Percentiles rank a stretch among this genome's conserved stretches.
phyloP scores from a whole-genome alignment of 1,140 invertebrate genomes.

The Physella acuta region DNA sequence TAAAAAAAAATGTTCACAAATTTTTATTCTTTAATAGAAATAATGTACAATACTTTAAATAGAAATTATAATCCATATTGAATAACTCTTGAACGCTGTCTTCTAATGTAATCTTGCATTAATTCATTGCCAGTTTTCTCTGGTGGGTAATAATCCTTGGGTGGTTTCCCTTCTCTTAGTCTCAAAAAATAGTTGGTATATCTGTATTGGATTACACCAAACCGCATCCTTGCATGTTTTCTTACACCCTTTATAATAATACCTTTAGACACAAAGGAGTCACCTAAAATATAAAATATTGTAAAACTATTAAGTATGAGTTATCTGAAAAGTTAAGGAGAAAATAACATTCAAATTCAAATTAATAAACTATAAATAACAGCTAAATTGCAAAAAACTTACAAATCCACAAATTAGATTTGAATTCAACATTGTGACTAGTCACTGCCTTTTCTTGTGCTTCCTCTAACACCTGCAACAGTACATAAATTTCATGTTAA shows the following conservation, averaged over 20 bases:
- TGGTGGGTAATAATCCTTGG: conserved; percentile 75
- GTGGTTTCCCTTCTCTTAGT: conserved; percentile 88
- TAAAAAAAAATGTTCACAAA: too few species aligned
- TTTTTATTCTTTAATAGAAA: too few species aligned
- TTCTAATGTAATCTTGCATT: conserved; percentile 43
- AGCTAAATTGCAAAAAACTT: conserved; percentile 39
- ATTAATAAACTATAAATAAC: too few species aligned
- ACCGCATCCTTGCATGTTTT: conserved; percentile 74
- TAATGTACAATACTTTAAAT: too few species aligned
- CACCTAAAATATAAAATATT: conserved; percentile 37
- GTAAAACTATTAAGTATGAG: neutral
- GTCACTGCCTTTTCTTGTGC: conserved; percentile 84
- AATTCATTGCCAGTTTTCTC: conserved; percentile 62
- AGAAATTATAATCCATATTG: too few species aligned
- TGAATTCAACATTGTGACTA: conserved; percentile 91
- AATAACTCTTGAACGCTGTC: conserved; percentile 40
- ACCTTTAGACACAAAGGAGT: conserved; percentile 37
- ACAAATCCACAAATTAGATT: conserved; percentile 95
- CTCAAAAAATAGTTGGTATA: conserved; percentile 86
- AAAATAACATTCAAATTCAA: too few species aligned
- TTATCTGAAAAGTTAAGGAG: too few species aligned
- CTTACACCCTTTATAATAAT: conserved; percentile 76
- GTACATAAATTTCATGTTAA: too few species aligned
- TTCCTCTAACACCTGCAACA: conserved; percentile 66
- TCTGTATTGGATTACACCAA: conserved; percentile 75